Base-by-base conservation (phyloP, 2,113 vertebrate species). In the Misgurnus mizolepis region DNA sequence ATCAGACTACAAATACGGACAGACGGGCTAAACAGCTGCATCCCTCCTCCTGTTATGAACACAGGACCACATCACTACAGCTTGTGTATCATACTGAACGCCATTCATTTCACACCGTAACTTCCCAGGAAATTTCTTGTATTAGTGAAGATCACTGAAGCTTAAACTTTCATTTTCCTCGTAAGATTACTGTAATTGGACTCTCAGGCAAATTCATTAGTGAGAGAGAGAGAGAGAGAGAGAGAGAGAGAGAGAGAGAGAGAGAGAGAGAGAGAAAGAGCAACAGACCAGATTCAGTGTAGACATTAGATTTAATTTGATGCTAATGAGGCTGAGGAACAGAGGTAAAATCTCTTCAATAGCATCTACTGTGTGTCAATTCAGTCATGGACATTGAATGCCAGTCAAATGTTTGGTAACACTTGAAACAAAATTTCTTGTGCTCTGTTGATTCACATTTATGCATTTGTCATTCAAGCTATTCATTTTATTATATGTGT, bases 81-180 rank as follows among this genome's bases (percentile, higher is more conserved):
- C 41, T 12, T 50, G 27, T 17, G n/a, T 71, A n/a, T 55, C 68
- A 39, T 50, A 58, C 2, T 0, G 10, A 18, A 8, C 15, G 49
- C 10, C 9, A 53, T 12, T 53, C 49, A 14, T 2, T 14, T 53
- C 49, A 12, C 49, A 55, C 39, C 11, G 40, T 72, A 12, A 15
- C 39, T 72, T 72, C 69, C 69, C 50, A 50, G 11, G n/a, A 50
- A 12, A 56, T 56, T 6, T 56, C 55, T 50, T 34, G 18, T 15
- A 15, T 49, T 12, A 73, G 70, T 47, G 27, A 47, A 79, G 60
- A 65, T 64, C 68, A 56, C 69, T 40, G 45, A 43, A 71, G 27
- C 58, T 12, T 40, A 18, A 55, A 40, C 27, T 64, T 50, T 10
- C 41, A 49, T 49, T 39, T 62, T n/a, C 4, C 22, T 40, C 15